Evolutionary conservation across 2,888 invertebrate species (phyloP).

Genomic region (Dendrolimus pini): DNA sequence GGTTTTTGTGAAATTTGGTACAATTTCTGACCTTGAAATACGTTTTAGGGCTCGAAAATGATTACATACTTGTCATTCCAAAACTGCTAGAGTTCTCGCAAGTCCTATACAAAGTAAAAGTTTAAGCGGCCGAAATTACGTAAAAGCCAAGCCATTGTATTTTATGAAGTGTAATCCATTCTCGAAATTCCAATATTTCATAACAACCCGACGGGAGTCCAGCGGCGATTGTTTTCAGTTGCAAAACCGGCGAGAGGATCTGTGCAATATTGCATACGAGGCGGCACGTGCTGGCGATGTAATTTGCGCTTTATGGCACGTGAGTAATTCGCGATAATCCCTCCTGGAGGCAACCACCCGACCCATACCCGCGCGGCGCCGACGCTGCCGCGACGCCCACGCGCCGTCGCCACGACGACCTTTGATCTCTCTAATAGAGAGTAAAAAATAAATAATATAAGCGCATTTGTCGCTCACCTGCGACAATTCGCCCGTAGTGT

Average conservation of each 20-base stretch:
- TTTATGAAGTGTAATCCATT: not conserved
- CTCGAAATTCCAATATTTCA: conserved; percentile 26
- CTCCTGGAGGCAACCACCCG: conserved; percentile 8
- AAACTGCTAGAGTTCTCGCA: too few relatives aligned
- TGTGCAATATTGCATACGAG: conserved; percentile 47
- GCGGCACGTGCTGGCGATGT: conserved; percentile 58
- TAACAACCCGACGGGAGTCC: conserved; percentile 21
- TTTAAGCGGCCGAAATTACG: too few relatives aligned
- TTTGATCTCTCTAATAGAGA: conserved; percentile 59
- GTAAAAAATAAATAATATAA: conserved; percentile 67
- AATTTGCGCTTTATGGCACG: conserved; percentile 72
- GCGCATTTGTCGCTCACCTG: conserved; percentile 66
- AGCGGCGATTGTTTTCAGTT: conserved; percentile 45
- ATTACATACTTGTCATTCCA: too few relatives aligned
- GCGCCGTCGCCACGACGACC: conserved; percentile 50
- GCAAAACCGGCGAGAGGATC: conserved; percentile 32
- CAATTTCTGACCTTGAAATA: too few relatives aligned
- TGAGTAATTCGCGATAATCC: conserved; percentile 68
- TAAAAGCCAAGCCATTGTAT: not conserved
- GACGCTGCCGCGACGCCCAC: conserved; percentile 9
- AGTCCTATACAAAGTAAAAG: too few relatives aligned
- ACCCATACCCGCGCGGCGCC: not conserved
- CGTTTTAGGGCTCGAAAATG: too few relatives aligned
- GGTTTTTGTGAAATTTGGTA: too few relatives aligned
- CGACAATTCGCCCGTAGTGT: conserved; percentile 58